Conservation (phyloP, 2,113 vertebrate species). For the Ciconia boyciana region DNA sequence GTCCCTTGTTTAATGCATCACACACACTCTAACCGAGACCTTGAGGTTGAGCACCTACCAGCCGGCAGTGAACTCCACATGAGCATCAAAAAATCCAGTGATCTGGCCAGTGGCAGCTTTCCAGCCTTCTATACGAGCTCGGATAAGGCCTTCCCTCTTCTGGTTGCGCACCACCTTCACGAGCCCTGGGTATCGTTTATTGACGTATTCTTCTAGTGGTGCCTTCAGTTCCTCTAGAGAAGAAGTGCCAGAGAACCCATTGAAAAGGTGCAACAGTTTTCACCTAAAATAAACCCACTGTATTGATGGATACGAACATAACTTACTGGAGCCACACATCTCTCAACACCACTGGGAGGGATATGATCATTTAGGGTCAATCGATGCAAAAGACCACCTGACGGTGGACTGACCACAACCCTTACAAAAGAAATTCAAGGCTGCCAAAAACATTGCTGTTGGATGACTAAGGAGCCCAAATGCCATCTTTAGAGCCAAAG, state of each 20-base stretch:
- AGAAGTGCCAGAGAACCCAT: background rate
- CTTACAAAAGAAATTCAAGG: background rate
- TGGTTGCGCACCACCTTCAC: conserved; percentile 96
- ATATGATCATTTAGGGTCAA: accelerated
- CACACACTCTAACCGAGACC: background rate
- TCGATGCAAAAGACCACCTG: no score
- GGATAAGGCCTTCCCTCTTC: conserved; percentile 93
- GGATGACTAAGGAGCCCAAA: background rate
- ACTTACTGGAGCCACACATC: accelerated
- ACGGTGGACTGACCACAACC: background rate
- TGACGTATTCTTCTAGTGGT: conserved; percentile 92
- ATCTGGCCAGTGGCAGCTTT: conserved; percentile 91
- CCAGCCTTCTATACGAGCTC: conserved; percentile 95
- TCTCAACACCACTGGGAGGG: background rate
- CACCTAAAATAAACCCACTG: background rate
- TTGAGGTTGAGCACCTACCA: conserved; percentile 78
- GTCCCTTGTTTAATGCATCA: background rate
- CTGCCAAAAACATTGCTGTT: background rate
- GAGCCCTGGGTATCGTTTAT: conserved; percentile 92
- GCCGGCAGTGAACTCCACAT: conserved; percentile 94
- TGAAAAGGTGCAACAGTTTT: background rate
- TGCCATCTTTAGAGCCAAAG: background rate
- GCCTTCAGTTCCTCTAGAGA: conserved; percentile 91
- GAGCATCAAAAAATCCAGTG: conserved; percentile 95
- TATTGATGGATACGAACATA: accelerated